A percentile compares a stretch with the other conserved stretches of the same genome.
Conservation (phyloP, 1,140 invertebrate genomes). For the Nautilus pompilius region DNA sequence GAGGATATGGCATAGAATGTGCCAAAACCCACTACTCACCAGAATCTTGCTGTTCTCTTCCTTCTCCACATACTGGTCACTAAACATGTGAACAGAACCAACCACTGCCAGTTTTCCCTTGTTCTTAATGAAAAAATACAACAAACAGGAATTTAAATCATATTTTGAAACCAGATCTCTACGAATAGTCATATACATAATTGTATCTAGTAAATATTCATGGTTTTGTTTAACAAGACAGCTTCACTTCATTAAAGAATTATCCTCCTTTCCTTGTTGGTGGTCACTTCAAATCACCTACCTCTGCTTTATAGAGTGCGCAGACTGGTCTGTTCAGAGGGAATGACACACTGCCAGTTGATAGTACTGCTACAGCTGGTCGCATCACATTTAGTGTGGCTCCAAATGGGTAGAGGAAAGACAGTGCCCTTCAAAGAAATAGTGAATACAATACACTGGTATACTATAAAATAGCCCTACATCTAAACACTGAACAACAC, state of each 20-base stretch:
- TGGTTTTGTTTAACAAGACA: too few relatives aligned
- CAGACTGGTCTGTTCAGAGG: conserved; percentile 89
- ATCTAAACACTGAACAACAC: neutral
- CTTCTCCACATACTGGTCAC: conserved; percentile 83
- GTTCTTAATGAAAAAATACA: conserved; percentile 16
- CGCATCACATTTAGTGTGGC: conserved; percentile 91
- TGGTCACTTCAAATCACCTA: conserved; percentile 14
- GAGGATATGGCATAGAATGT: too few relatives aligned
- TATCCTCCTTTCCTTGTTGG: too few relatives aligned
- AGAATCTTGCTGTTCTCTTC: conserved; percentile 88
- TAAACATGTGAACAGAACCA: conserved; percentile 64
- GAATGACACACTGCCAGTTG: conserved; percentile 88
- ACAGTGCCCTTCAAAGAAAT: conserved; percentile 64
- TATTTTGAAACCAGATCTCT: neutral
- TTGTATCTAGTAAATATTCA: too few relatives aligned
- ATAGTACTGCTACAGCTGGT: conserved; percentile 82
- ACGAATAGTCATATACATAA: too few relatives aligned
- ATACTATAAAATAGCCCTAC: neutral
- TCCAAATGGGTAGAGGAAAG: conserved; percentile 93
- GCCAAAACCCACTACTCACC: conserved; percentile 54
- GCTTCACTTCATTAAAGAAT: too few relatives aligned
- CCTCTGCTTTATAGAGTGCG: conserved; percentile 68
- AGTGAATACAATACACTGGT: neutral
- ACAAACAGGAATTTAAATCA: conserved; percentile 12
- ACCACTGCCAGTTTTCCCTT: conserved; percentile 61